A percentile compares a stretch with the other conserved stretches of the same genome.
These are phyloP conservation scores for Campylomormyrus tamandua DNA, from an alignment of 2,113 vertebrate species.

Conservation along the genomic window DNA sequence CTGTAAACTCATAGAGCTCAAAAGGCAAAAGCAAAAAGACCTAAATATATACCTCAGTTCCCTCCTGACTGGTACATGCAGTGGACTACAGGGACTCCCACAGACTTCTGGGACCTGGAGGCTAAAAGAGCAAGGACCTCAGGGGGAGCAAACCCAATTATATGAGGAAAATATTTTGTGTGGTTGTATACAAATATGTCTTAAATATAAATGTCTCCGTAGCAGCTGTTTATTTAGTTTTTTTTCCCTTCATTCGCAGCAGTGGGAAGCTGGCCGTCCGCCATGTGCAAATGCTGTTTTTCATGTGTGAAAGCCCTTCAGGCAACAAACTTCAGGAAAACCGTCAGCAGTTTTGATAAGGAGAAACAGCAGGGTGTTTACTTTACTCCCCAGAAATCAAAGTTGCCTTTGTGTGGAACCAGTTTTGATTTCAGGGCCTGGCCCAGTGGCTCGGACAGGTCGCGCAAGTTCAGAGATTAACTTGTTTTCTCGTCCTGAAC, in stretches of 20 bases:
- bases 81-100: conserved; percentile 8
- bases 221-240: conserved; percentile 17
- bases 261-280: background rate
- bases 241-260: background rate
- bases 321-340: conserved; percentile 18
- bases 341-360: conserved; percentile 26
- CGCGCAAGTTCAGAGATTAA: conserved; percentile 13
- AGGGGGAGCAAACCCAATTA: background rate
- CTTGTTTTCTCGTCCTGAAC: background rate
- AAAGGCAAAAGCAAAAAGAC: background rate
- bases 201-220: conserved; percentile 16
- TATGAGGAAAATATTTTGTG: background rate
- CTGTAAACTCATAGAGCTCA: background rate
- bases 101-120: background rate
- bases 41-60: background rate
- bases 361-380: conserved; percentile 20
- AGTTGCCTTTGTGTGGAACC: conserved; percentile 21
- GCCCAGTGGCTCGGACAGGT: background rate
- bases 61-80: background rate
- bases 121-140: background rate
- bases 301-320: conserved; percentile 11
- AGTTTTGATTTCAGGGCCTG: conserved; percentile 10
- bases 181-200: conserved; percentile 13
- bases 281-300: conserved; percentile 14
- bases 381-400: conserved; percentile 22